Evolutionary conservation across 2,797 vertebrate genomes (phyloP), one percentile per base, ranked within the genome.

Genomic region (Heliangelus exortis): DNA sequence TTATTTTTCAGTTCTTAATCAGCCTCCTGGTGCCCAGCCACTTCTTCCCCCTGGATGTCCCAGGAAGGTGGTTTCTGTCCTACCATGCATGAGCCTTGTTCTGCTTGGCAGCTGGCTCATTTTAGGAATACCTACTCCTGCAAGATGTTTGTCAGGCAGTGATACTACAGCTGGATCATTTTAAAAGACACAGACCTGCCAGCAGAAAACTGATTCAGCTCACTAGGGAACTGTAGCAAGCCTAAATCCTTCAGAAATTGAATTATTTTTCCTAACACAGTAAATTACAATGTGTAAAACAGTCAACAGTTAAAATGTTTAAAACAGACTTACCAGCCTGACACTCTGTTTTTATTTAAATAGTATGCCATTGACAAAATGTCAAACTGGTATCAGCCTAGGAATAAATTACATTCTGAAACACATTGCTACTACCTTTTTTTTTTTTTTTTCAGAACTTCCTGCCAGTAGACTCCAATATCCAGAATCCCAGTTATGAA

Each of bases 251-350:
- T 65, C 86, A 54, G 47, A 84, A 75, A 58, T 4, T 29, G 66
- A 55, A 68, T 88, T 91, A 85, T 23, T 89, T 95, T 94, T 84
- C 62, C 77, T 88, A 61, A 55, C 66, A 45, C 55, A 36, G n/a
- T 12, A 81, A 43, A 81, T 34, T 5, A 81, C 77, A 78, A 41
- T 41, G 39, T 41, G 39, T 41, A 41, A 41, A 41, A 41, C 39
- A 41, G 39, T 41, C 39, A 41, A 41, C 39, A 41, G 39, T 41
- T 41, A 8, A 2, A 33, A 34, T 19, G 36, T 86, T 91, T 87
- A 17, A 29, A 59, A 33, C 58, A 59, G 33, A 75, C 69, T 51
- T 78, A 47, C 73, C 51, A 78, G 53, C 69, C 82, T 78, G 66
- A 69, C 43, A 43, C 29, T 25, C 39, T 81, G 62, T 48, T 89